Conservation (phyloP, 2,113 vertebrate species). For the Hippocampus mohnikei region DNA sequence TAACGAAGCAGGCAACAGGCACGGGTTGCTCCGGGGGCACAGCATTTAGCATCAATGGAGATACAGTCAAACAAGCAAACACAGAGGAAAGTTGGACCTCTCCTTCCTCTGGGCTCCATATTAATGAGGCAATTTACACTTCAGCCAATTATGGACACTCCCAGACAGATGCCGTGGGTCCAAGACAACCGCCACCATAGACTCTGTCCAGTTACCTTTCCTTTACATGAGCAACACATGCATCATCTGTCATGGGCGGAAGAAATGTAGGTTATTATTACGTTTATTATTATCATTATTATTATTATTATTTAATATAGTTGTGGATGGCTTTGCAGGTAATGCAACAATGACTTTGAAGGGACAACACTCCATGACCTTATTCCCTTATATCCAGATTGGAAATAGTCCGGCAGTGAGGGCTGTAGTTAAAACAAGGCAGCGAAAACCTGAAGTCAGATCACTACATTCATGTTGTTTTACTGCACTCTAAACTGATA, state of each 20-base stretch:
- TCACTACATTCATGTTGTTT: neutral
- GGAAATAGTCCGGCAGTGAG: neutral
- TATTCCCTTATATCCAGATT: neutral
- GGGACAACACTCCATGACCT: neutral
- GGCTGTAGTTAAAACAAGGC: neutral
- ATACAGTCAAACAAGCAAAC: slow-evolving; percentile 73
- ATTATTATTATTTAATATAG: slow-evolving; percentile 15
- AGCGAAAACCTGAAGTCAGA: neutral
- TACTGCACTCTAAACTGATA: neutral
- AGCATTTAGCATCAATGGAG: slow-evolving; percentile 71
- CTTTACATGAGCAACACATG: slow-evolving; percentile 40
- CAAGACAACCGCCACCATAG: slow-evolving; percentile 53
- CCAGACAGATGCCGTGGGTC: slow-evolving; percentile 71
- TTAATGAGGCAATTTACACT: slow-evolving; percentile 71
- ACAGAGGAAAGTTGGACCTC: slow-evolving; percentile 65
- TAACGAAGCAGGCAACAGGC: slow-evolving; percentile 70
- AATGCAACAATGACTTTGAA: slow-evolving; percentile 4
- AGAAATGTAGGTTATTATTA: slow-evolving; percentile 22
- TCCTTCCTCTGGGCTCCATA: slow-evolving; percentile 75
- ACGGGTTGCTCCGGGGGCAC: slow-evolving; percentile 51
- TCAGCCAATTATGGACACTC: slow-evolving; percentile 75
- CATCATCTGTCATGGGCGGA: slow-evolving; percentile 45
- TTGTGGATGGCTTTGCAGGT: slow-evolving; percentile 19
- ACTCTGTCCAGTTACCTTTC: slow-evolving; percentile 32
- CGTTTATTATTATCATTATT: neutral